These are phyloP conservation scores for Leptinotarsa juncta DNA, from an alignment of 2,888 invertebrate species.

Conservation along the genomic window DNA sequence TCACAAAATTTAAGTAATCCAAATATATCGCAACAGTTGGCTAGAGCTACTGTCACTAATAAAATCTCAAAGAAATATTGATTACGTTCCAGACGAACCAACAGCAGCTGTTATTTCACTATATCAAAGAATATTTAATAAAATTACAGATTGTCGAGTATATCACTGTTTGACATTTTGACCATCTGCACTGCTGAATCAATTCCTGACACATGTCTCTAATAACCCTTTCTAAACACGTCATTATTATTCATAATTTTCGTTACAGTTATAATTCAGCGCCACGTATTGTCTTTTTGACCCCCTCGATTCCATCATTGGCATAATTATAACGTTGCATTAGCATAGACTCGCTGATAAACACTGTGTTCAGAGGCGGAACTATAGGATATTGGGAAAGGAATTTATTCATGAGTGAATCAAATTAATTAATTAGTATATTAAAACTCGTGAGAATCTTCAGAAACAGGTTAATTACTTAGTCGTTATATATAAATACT, in stretches of 20 bases:
- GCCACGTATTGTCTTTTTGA: constrained; percentile 28
- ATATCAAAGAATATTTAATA: background rate
- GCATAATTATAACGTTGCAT: constrained; percentile 32
- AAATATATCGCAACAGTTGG: no score
- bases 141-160: constrained; percentile 6
- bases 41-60: no score
- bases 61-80: background rate
- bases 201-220: constrained; percentile 29
- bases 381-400: constrained; percentile 4
- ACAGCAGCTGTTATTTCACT: background rate
- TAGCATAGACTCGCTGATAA: constrained; percentile 13
- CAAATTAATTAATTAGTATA: background rate
- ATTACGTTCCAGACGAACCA: background rate
- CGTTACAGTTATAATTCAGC: constrained; percentile 33
- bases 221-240: constrained; percentile 34
- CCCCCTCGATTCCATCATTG: constrained; percentile 33
- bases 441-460: constrained; percentile 2
- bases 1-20: no score
- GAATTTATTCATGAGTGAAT: background rate
- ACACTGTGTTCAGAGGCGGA: background rate
- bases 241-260: constrained; percentile 34
- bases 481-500: background rate
- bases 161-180: constrained; percentile 28
- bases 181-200: constrained; percentile 30
- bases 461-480: background rate